Percentiles rank a stretch among this genome's conserved stretches.
phyloP scores from a whole-genome alignment of 2,113 vertebrate species.

The Turdus rufiventris region DNA sequence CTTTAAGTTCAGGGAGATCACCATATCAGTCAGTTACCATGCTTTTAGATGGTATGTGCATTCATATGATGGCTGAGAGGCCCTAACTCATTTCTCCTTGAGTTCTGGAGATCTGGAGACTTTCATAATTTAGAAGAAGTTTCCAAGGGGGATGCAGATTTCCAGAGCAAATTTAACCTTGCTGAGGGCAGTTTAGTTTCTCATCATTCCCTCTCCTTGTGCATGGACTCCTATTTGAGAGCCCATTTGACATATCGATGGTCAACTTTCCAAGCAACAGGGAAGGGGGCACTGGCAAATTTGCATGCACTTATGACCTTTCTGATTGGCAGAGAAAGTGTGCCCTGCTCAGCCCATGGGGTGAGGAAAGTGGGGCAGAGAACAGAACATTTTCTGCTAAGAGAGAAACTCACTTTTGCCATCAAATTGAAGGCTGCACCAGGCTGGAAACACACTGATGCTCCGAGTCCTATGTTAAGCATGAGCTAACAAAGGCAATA shows the following conservation, averaged over 20 bases:
- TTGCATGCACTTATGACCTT: not conserved
- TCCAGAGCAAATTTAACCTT: not conserved
- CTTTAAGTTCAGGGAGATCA: not conserved
- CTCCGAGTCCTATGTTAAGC: not conserved
- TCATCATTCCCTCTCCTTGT: not conserved
- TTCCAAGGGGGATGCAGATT: not conserved
- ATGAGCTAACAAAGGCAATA: not conserved
- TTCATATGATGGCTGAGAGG: fast-evolving
- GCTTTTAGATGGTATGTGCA: not conserved
- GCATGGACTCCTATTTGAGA: fast-evolving
- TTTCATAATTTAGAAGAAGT: not conserved
- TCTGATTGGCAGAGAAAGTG: not conserved
- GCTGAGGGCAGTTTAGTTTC: not conserved
- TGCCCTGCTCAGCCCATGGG: not conserved
- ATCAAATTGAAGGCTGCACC: not conserved
- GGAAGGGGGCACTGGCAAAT: not conserved
- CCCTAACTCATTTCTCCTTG: not conserved
- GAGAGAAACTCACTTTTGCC: not conserved
- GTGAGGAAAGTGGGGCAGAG: not conserved
- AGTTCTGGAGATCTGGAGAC: not conserved
- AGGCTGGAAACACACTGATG: not conserved
- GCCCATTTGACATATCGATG: fast-evolving
- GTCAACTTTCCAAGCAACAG: not conserved
- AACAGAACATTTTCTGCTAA: not conserved
- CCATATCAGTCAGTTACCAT: not conserved